Evolutionary conservation across 2,888 invertebrate genomes (phyloP).

Genomic region (Cancer borealis): DNA sequence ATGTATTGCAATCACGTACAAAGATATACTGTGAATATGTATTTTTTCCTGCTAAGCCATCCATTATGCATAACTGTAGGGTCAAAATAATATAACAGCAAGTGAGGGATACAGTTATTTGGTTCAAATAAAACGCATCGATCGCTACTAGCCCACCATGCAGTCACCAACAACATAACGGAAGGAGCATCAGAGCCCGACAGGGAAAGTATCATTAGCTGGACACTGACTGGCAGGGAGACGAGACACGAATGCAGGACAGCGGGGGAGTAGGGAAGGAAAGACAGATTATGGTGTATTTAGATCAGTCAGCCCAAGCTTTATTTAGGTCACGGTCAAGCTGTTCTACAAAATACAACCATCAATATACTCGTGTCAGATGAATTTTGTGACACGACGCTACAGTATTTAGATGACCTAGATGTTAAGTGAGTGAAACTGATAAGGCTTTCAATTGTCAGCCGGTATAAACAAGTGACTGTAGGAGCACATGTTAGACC

Average conservation of each 20-base stretch:
- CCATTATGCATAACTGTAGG: constrained; percentile 22
- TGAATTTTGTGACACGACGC: background rate
- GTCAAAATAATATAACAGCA: background rate
- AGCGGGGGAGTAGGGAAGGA: background rate
- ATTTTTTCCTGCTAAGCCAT: background rate
- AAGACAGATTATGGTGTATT: background rate
- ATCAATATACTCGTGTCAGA: background rate
- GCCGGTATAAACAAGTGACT: background rate
- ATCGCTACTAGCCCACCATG: background rate
- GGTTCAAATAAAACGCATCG: background rate
- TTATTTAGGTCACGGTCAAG: background rate
- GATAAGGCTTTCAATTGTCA: background rate
- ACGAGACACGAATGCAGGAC: background rate
- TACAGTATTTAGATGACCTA: background rate
- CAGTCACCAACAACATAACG: background rate
- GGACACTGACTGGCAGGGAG: background rate
- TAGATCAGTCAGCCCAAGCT: background rate
- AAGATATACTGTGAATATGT: background rate
- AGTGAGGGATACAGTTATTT: background rate
- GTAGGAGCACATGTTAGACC: background rate
- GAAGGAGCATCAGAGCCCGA: background rate
- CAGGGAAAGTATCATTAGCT: background rate
- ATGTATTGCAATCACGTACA: background rate
- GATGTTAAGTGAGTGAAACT: background rate
- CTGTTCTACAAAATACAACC: background rate